A percentile compares a stretch with the other conserved stretches of the same genome.
Conservation (phyloP, 1,140 invertebrate species). For the Chrysoperla carnea region DNA sequence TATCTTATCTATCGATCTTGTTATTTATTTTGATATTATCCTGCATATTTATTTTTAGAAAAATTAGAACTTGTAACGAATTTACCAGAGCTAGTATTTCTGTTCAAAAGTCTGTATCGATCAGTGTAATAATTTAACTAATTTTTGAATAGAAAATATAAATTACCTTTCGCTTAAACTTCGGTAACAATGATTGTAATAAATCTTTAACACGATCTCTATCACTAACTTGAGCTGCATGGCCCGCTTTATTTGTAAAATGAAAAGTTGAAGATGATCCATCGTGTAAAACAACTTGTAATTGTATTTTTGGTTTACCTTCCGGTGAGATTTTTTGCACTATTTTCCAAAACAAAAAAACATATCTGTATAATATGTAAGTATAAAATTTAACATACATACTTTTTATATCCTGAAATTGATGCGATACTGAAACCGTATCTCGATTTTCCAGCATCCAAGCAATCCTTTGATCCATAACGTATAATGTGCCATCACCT, state of each 20-base stretch:
- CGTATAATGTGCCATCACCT: constrained; percentile 85
- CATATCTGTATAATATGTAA: neutral
- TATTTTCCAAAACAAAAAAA: constrained; percentile 20
- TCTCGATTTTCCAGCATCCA: constrained; percentile 91
- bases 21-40: no score
- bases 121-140: no score
- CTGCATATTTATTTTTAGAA: no score
- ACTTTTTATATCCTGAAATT: constrained; percentile 94
- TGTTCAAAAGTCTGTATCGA: no score
- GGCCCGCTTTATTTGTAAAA: constrained; percentile 78
- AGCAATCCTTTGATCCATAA: constrained; percentile 87
- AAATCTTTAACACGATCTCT: constrained; percentile 88
- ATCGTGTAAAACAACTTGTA: constrained; percentile 94
- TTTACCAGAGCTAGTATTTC: no score
- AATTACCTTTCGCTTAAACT: constrained; percentile 69
- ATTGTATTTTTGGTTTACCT: constrained; percentile 93
- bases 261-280: constrained; percentile 92
- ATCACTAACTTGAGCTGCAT: constrained; percentile 70
- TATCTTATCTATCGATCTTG: neutral
- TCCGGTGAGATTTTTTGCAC: constrained; percentile 98
- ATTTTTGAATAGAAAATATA: no score
- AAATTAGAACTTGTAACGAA: no score
- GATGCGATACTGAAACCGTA: constrained; percentile 78
- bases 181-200: constrained; percentile 80
- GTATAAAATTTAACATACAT: constrained; percentile 18